These are phyloP conservation scores for Tiliacea citrago DNA, from an alignment of 2,888 invertebrate species.

Conservation along the genomic window DNA sequence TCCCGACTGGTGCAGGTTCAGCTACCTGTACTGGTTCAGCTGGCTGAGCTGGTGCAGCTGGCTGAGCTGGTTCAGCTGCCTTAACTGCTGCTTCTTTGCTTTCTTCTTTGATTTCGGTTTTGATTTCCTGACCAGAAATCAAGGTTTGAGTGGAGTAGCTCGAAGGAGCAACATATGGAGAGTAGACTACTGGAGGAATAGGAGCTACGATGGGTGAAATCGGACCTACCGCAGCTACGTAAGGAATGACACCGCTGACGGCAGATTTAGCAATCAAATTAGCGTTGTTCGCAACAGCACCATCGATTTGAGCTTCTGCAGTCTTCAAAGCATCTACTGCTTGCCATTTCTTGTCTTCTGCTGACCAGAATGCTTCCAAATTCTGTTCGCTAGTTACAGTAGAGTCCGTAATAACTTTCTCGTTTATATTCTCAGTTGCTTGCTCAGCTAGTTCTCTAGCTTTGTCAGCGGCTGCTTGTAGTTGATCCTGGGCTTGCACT, in stretches of 20 bases:
- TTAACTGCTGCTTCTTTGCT: conserved; percentile 57
- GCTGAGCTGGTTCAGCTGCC: conserved; percentile 37
- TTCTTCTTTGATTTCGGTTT: conserved; percentile 66
- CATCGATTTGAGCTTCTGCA: conserved; percentile 81
- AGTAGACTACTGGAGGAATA: conserved; percentile 59
- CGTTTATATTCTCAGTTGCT: conserved; percentile 74
- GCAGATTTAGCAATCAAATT: conserved; percentile 73
- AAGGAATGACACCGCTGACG: conserved; percentile 50
- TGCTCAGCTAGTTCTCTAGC: conserved; percentile 75
- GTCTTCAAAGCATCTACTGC: conserved; percentile 81
- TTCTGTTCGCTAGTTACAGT: conserved; percentile 77
- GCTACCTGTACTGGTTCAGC: conserved; percentile 41
- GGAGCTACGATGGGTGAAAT: conserved; percentile 55
- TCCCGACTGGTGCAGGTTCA: conserved; percentile 28
- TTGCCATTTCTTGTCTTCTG: conserved; percentile 86
- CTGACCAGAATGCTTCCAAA: conserved; percentile 76
- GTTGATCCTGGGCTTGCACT: conserved; percentile 73
- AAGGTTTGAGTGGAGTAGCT: conserved; percentile 37
- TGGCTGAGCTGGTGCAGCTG: conserved; percentile 17
- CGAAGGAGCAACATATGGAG: conserved; percentile 44
- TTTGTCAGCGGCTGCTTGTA: conserved; percentile 76
- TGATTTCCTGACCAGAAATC: conserved; percentile 41
- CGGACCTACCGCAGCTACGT: conserved; percentile 48
- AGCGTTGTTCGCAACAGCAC: conserved; percentile 76
- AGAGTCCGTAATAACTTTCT: conserved; percentile 71